A percentile compares a stretch with the other conserved stretches of the same genome.
Conservation (phyloP, 2,797 vertebrate genomes). For the Anabas testudineus region DNA sequence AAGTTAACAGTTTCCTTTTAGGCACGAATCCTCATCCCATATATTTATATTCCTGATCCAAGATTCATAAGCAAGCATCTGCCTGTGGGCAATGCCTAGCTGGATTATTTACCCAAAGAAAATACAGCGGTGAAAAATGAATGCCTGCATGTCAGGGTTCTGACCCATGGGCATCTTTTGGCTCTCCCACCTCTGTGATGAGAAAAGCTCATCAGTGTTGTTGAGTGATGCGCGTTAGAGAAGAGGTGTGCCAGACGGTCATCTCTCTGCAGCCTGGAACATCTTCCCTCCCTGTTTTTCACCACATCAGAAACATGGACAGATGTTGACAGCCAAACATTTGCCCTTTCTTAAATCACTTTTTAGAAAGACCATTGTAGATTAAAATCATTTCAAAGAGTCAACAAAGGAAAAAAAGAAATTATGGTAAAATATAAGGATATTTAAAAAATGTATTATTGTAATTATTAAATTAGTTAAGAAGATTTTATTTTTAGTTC, state of each 20-base stretch:
- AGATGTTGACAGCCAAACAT: conserved; percentile 31
- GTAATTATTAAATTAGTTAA: no score
- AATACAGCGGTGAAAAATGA: conserved; percentile 82
- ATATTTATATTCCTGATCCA: conserved; percentile 71
- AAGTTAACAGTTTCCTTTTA: conserved; percentile 35
- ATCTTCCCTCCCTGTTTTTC: conserved; percentile 57
- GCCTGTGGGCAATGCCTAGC: conserved; percentile 61
- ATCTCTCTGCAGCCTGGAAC: conserved; percentile 64
- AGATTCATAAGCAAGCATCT: conserved; percentile 80
- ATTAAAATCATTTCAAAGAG: background rate
- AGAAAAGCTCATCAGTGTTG: conserved; percentile 74
- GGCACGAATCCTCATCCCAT: conserved; percentile 14
- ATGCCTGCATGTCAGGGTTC: conserved; percentile 71
- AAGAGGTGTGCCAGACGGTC: conserved; percentile 57
- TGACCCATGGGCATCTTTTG: conserved; percentile 77
- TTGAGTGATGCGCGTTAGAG: conserved; percentile 77
- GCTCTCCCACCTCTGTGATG: conserved; percentile 66
- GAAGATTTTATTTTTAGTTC: background rate
- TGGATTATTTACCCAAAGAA: conserved; percentile 84
- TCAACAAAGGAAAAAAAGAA: background rate
- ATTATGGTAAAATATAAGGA: background rate
- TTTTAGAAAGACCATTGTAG: background rate
- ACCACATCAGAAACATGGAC: conserved; percentile 55
- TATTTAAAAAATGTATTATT: no score
- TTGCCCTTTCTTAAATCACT: conserved; percentile 1